Evolutionary conservation across 2,888 invertebrate genomes (phyloP).

Genomic region (Fragum fragum): DNA sequence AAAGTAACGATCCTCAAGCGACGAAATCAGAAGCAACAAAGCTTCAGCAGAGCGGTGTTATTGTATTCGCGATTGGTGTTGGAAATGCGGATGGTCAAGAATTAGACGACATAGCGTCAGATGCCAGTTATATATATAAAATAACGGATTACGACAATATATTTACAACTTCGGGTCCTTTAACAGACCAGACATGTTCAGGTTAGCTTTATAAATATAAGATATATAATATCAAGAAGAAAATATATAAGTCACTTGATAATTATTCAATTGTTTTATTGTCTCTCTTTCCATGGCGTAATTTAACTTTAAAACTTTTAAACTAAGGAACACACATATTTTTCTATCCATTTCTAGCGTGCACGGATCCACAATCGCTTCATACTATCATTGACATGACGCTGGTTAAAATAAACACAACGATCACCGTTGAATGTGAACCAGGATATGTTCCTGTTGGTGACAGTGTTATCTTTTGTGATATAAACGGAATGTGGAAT

Average conservation of each 20-base stretch:
- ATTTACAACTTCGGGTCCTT: background rate
- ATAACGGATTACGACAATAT: background rate
- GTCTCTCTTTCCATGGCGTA: no score
- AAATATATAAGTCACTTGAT: no score
- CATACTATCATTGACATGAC: background rate
- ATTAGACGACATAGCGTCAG: constrained; percentile 2
- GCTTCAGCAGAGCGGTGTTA: background rate
- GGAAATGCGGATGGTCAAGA: constrained; percentile 5
- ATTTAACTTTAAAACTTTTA: no score
- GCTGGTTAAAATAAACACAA: background rate
- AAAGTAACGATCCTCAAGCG: background rate
- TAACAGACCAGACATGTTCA: constrained; percentile 1
- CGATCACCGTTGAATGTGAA: background rate
- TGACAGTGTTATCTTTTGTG: background rate
- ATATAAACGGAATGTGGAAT: background rate
- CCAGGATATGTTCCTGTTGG: background rate
- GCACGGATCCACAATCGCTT: background rate
- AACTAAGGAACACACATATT: no score
- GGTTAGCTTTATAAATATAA: no score
- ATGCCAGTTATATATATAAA: background rate
- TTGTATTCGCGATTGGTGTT: constrained; percentile 5
- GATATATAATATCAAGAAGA: no score
- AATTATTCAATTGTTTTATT: no score
- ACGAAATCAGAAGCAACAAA: background rate
- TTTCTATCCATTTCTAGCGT: no score